phyloP scores from a whole-genome alignment of 2,113 vertebrate genomes.

The Alexandromys fortis region DNA sequence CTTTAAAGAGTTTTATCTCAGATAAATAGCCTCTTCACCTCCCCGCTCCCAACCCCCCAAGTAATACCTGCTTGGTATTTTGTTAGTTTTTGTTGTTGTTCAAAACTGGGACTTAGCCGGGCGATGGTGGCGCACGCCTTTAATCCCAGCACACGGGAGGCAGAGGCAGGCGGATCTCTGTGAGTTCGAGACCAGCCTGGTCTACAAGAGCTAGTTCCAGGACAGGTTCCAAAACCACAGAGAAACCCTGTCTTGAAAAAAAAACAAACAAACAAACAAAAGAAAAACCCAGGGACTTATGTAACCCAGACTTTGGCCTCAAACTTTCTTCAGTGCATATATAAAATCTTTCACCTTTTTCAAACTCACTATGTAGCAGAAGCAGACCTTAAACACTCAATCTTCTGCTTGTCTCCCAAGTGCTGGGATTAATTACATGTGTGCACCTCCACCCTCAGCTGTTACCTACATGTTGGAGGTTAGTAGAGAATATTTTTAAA shows the following conservation, averaged over 20 bases:
- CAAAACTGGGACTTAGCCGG: not conserved
- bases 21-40: not conserved
- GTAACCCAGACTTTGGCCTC: not conserved
- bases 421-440: not conserved
- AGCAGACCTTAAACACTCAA: not conserved
- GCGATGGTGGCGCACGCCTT: too few relatives aligned
- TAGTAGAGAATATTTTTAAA: slow-evolving; percentile 23
- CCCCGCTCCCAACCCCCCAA: not conserved
- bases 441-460: not conserved
- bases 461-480: not conserved
- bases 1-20: slow-evolving; percentile 15
- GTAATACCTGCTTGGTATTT: not conserved
- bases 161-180: too few relatives aligned
- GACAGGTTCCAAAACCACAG: too few relatives aligned
- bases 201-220: too few relatives aligned
- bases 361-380: not conserved
- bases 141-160: too few relatives aligned
- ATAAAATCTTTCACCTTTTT: not conserved
- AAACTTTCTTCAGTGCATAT: not conserved
- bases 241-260: too few relatives aligned
- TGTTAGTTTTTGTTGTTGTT: not conserved
- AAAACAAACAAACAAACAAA: not conserved
- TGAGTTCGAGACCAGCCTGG: too few relatives aligned
- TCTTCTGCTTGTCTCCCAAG: not conserved
- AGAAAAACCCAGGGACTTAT: not conserved